Percentiles rank a stretch among this genome's conserved stretches.
Evolutionary conservation across 2,888 invertebrate genomes (phyloP).

Genomic region (Lottia scabra): DNA sequence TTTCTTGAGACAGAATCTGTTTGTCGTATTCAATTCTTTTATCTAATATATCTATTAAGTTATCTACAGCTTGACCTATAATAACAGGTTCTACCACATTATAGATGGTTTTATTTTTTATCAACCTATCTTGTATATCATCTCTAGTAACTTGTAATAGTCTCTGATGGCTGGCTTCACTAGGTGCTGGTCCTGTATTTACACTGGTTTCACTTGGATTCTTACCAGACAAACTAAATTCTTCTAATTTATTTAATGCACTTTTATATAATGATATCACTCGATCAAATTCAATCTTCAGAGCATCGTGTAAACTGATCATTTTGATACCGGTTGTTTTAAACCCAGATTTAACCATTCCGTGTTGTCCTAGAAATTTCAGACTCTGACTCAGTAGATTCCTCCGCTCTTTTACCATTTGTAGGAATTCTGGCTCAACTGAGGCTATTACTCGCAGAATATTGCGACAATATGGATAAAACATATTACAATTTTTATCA

Average conservation of each 20-base stretch:
- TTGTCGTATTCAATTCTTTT: constrained; percentile 91
- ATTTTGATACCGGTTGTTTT: constrained; percentile 69
- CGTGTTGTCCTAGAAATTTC: constrained; percentile 88
- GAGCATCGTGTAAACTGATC: constrained; percentile 84
- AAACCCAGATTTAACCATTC: constrained; percentile 75
- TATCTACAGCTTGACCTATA: constrained; percentile 84
- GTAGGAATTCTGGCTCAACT: constrained; percentile 74
- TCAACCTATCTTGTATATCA: constrained; percentile 89
- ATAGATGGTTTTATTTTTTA: constrained; percentile 90
- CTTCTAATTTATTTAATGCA: constrained; percentile 86
- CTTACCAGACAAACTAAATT: constrained; percentile 66
- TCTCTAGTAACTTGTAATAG: constrained; percentile 84
- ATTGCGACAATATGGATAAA: constrained; percentile 51
- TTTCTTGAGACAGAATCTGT: constrained; percentile 81
- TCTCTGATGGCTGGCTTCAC: constrained; percentile 89
- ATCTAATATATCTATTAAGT: constrained; percentile 79
- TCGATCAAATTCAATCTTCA: constrained; percentile 83
- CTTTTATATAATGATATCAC: constrained; percentile 88
- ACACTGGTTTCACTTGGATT: constrained; percentile 58
- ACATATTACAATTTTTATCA: constrained; percentile 47
- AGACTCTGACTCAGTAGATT: constrained; percentile 86
- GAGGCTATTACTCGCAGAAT: constrained; percentile 69
- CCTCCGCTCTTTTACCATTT: constrained; percentile 78
- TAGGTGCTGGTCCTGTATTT: constrained; percentile 77
- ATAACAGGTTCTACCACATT: constrained; percentile 79